phyloP scores from a whole-genome alignment of 2,113 vertebrate genomes.

The Pantherophis guttatus region DNA sequence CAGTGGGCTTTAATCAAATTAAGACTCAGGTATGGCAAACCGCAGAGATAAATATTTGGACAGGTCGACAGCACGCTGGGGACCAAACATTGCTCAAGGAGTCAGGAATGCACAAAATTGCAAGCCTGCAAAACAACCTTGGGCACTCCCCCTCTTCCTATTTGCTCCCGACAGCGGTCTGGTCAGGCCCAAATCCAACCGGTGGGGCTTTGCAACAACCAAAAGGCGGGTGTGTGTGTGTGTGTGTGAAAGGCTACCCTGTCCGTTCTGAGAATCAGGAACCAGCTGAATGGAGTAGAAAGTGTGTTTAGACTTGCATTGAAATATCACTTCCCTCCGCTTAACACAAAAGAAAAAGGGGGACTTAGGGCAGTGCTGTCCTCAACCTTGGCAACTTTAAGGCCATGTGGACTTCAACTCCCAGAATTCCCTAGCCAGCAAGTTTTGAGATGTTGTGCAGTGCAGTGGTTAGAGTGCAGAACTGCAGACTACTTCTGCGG shows the following conservation, averaged over 20 bases:
- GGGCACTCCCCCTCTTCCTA: no score
- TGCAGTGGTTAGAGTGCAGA: no score
- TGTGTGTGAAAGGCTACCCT: rapidly evolving
- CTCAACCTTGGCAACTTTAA: no score
- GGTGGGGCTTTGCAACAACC: not conserved
- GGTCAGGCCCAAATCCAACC: not conserved
- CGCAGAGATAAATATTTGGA: conserved; percentile 27
- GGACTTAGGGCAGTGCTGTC: not conserved
- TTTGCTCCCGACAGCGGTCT: not conserved
- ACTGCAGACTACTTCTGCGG: no score
- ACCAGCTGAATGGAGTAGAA: not conserved
- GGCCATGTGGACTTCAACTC: no score
- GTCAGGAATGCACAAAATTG: conserved; percentile 13
- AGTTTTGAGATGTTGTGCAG: no score
- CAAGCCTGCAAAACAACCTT: not conserved
- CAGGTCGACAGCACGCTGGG: not conserved
- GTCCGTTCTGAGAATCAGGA: not conserved
- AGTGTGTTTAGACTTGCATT: not conserved
- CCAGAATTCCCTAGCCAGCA: no score
- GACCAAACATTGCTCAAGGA: not conserved
- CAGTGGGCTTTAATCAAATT: not conserved
- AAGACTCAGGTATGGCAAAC: not conserved
- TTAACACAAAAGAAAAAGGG: not conserved
- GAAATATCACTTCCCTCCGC: not conserved
- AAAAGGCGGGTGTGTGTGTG: no score